These are phyloP conservation scores for Actinemys pallida DNA, from an alignment of 2,113 vertebrate genomes.

Conservation along the genomic window DNA sequence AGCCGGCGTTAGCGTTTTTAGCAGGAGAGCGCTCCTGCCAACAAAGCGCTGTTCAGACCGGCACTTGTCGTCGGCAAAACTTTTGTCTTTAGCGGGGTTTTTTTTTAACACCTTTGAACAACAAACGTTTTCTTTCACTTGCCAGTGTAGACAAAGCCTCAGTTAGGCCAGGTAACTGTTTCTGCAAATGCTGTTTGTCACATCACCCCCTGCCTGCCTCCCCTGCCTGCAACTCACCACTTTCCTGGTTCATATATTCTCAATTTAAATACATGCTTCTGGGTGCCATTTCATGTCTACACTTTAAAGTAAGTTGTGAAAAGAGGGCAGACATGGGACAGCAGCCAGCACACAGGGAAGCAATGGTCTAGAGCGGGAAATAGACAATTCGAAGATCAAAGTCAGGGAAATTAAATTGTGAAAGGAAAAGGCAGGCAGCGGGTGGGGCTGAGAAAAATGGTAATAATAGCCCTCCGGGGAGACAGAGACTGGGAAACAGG, in stretches of 20 bases:
- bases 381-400: conserved; percentile 68
- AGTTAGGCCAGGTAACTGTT: neutral
- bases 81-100: too few species aligned
- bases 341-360: conserved; percentile 44
- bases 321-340: neutral
- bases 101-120: too few species aligned
- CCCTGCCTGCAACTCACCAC: neutral
- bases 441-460: conserved; percentile 38
- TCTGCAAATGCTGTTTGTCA: neutral
- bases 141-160: neutral
- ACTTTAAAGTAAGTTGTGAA: neutral
- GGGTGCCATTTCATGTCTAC: neutral
- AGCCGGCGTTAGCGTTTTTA: too few species aligned
- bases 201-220: rapidly evolving
- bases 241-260: neutral
- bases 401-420: conserved; percentile 55
- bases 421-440: conserved; percentile 22
- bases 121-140: too few species aligned
- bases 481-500: conserved; percentile 2
- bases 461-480: conserved; percentile 8
- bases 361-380: conserved; percentile 42
- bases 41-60: too few species aligned
- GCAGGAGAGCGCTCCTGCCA: too few species aligned
- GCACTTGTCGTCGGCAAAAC: too few species aligned
- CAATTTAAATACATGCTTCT: neutral